Evolutionary conservation across 2,888 invertebrate species (phyloP).

Genomic region (Trileptium ribeirensis): DNA sequence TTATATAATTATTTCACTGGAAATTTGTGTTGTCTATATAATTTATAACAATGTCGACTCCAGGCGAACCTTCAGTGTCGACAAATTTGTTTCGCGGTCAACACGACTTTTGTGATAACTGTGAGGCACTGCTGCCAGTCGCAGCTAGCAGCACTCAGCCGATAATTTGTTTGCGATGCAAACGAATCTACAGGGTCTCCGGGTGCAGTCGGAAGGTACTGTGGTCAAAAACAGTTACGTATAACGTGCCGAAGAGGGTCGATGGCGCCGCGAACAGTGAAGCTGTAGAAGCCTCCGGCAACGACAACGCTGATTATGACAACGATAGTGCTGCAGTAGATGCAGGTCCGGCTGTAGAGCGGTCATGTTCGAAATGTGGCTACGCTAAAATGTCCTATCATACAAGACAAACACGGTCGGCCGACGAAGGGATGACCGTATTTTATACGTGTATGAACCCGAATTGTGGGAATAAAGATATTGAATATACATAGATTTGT

Average conservation of each 20-base stretch:
- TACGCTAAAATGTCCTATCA: neutral
- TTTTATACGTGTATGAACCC: neutral
- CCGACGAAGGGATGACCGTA: neutral
- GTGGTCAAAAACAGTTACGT: neutral
- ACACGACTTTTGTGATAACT: neutral
- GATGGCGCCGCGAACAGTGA: neutral
- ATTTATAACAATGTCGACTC: too few species aligned
- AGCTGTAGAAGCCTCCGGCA: neutral
- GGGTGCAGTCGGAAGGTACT: neutral
- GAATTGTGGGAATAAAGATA: neutral
- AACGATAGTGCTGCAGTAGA: neutral
- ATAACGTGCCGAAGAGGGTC: neutral
- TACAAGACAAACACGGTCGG: neutral
- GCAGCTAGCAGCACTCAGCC: neutral
- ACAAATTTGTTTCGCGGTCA: neutral
- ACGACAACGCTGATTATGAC: neutral
- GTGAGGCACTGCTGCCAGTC: neutral
- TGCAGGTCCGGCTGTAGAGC: neutral
- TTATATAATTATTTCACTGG: too few species aligned
- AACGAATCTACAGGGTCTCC: neutral
- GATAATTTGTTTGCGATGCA: neutral
- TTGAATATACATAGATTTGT: neutral
- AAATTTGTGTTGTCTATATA: too few species aligned
- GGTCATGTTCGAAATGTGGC: neutral
- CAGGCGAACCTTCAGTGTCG: too few species aligned